Conservation (phyloP, 2,797 vertebrate genomes). For the Furcifer pardalis region DNA sequence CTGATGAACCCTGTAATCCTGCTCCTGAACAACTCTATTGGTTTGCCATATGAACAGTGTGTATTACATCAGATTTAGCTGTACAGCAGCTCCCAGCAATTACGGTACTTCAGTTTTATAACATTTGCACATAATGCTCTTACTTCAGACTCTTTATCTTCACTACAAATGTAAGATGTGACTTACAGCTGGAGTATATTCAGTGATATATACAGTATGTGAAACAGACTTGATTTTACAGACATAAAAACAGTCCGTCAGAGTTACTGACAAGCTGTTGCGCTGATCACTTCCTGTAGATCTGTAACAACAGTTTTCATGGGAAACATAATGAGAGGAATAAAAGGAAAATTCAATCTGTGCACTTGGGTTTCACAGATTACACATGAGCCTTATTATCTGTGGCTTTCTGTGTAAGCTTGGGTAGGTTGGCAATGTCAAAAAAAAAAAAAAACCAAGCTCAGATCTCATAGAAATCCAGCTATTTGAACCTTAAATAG, state of each 20-base stretch:
- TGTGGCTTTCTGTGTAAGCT: neutral
- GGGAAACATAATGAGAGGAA: fast-evolving
- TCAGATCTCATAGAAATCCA: neutral
- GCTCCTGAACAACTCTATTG: neutral
- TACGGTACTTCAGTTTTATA: neutral
- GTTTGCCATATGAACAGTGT: neutral
- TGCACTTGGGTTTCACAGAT: neutral
- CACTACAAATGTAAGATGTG: neutral
- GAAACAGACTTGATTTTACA: neutral
- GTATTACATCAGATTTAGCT: no score
- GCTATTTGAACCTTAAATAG: neutral
- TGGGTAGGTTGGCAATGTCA: neutral
- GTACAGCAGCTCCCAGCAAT: neutral
- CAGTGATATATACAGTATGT: neutral
- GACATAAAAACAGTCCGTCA: neutral
- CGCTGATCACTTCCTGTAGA: neutral
- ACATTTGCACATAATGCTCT: neutral
- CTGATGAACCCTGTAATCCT: fast-evolving
- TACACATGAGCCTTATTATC: neutral
- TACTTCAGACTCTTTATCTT: neutral
- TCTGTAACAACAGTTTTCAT: neutral
- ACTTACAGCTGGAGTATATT: no score
- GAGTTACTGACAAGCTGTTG: neutral
- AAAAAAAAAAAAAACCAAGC: neutral
- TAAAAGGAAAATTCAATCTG: neutral